Evolutionary conservation across 2,888 invertebrate genomes (phyloP).

Genomic region (Tridacna gigas): DNA sequence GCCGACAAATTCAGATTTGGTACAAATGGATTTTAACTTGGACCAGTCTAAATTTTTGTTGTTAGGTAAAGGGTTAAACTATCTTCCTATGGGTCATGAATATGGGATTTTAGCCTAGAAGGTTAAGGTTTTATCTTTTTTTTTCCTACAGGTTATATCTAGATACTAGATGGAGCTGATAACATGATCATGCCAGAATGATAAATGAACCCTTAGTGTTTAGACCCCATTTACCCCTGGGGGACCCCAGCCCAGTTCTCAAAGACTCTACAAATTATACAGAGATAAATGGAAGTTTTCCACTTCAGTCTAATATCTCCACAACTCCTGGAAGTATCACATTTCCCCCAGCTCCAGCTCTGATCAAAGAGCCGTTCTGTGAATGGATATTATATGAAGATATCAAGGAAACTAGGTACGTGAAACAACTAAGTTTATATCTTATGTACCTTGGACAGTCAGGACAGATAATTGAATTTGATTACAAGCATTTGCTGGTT

Average conservation of each 20-base stretch:
- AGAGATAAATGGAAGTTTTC: slow-evolving; percentile 35
- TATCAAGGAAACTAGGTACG: slow-evolving; percentile 71
- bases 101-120: too few relatives aligned
- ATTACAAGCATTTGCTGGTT: too few relatives aligned
- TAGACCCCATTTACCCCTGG: background rate
- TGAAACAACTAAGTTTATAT: background rate
- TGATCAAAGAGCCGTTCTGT: slow-evolving; percentile 70
- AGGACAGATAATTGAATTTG: too few relatives aligned
- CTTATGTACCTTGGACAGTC: too few relatives aligned
- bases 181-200: background rate
- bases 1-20: too few relatives aligned
- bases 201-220: slow-evolving; percentile 14
- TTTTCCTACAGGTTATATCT: too few relatives aligned
- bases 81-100: too few relatives aligned
- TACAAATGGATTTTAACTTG: too few relatives aligned
- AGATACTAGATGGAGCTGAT: too few relatives aligned
- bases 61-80: too few relatives aligned
- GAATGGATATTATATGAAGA: slow-evolving; percentile 78
- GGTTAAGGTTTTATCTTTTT: too few relatives aligned
- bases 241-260: background rate
- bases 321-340: slow-evolving; percentile 52
- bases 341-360: slow-evolving; percentile 49
- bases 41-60: too few relatives aligned
- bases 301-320: slow-evolving; percentile 4
- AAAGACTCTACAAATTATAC: background rate